A percentile compares a stretch with the other conserved stretches of the same genome.
Conservation (phyloP, 2,888 invertebrate genomes). For the Oscheius sp. region DNA sequence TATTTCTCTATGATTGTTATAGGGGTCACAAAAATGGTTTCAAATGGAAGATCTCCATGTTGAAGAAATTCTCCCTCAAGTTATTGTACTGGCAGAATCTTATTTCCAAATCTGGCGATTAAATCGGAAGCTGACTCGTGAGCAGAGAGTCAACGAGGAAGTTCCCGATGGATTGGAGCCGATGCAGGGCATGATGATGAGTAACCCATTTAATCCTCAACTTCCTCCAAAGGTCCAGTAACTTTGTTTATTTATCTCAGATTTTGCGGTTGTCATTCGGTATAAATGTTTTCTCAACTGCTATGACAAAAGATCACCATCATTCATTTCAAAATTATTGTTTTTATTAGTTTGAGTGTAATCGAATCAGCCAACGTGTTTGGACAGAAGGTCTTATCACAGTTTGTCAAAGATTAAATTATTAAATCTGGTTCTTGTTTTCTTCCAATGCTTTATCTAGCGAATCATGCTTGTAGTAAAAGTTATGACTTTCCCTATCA, state of each 20-base stretch:
- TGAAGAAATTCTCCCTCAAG: slow-evolving; percentile 95
- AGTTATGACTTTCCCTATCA: not conserved
- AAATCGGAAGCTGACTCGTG: slow-evolving; percentile 66
- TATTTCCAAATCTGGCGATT: slow-evolving; percentile 82
- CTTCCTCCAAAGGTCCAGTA: slow-evolving; percentile 8
- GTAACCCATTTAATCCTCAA: slow-evolving; percentile 9
- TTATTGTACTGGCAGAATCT: slow-evolving; percentile 98
- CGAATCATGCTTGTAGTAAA: not conserved
- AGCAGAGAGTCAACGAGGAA: slow-evolving; percentile 60
- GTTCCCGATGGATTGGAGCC: slow-evolving; percentile 22
- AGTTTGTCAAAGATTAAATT: not conserved
- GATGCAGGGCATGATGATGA: not conserved
- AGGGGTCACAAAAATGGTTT: slow-evolving; percentile 86
- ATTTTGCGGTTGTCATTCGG: slow-evolving; percentile 9
- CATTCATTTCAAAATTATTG: not conserved
- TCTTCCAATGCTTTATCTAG: not conserved
- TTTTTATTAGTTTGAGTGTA: slow-evolving; percentile 2
- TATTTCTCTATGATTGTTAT: too few relatives aligned
- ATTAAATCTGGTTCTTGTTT: not conserved
- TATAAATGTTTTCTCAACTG: not conserved
- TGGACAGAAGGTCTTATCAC: not conserved
- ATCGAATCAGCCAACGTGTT: not conserved
- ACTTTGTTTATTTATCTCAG: not conserved
- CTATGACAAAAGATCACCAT: not conserved
- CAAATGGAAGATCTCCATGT: slow-evolving; percentile 95